These are phyloP conservation scores for Priocnemis perturbator DNA, from an alignment of 2,888 invertebrate species.

Conservation along the genomic window DNA sequence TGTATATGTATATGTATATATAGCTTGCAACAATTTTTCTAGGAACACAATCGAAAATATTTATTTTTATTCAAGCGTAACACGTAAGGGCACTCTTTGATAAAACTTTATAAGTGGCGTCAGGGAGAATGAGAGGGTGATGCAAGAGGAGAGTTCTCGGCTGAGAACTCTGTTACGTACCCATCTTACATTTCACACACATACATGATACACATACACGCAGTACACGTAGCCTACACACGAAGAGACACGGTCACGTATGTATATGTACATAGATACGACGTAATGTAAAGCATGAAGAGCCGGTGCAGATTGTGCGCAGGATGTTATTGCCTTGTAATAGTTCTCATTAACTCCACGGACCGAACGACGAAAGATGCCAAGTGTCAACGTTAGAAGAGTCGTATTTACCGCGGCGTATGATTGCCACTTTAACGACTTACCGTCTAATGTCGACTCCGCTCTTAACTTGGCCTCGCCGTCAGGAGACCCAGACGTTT, in stretches of 20 bases:
- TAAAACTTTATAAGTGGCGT: conserved; percentile 34
- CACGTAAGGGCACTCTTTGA: conserved; percentile 47
- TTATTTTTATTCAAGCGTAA: conserved; percentile 63
- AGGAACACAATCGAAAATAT: conserved; percentile 59
- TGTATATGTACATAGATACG: conserved; percentile 18
- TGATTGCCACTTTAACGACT: too few species aligned
- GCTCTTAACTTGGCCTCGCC: too few species aligned
- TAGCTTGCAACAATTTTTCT: conserved; percentile 61
- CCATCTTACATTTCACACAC: conserved; percentile 9
- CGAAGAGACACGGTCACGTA: background rate
- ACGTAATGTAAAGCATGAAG: background rate
- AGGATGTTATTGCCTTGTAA: conserved; percentile 34
- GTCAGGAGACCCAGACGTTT: too few species aligned
- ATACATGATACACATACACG: conserved; percentile 17
- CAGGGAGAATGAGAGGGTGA: conserved; percentile 14
- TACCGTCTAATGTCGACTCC: too few species aligned
- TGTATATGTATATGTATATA: conserved; percentile 37
- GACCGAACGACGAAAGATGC: conserved; percentile 20
- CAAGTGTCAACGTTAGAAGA: conserved; percentile 22
- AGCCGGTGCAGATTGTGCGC: conserved; percentile 11
- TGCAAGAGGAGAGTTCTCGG: conserved; percentile 6
- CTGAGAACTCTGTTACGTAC: too few species aligned
- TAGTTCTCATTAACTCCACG: conserved; percentile 23
- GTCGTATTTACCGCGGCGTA: too few species aligned
- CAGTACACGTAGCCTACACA: conserved; percentile 23